A percentile compares a stretch with the other conserved stretches of the same genome.
These are phyloP conservation scores for Porites evermanni DNA, from an alignment of 92 coral and sea anemone genomes.

Conservation along the genomic window DNA sequence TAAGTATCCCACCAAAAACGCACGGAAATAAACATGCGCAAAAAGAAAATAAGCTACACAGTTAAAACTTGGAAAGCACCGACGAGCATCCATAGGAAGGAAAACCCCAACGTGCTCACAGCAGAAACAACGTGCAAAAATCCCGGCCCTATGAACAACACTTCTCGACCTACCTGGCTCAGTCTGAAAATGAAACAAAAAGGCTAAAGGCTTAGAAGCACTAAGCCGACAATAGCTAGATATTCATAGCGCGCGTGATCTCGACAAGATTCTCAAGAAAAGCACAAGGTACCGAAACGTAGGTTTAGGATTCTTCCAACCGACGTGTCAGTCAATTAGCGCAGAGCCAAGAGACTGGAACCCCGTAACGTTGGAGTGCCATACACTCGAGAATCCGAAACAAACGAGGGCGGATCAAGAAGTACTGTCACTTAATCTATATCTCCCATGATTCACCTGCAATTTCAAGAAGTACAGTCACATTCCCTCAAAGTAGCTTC, in stretches of 20 bases:
- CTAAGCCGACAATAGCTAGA: constrained; percentile 7
- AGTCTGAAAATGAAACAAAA: constrained; percentile 16
- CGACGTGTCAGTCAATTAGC: constrained; percentile 30
- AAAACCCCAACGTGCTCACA: background rate
- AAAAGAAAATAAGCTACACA: too few relatives aligned
- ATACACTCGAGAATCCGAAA: constrained; percentile 38
- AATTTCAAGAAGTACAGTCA: too few relatives aligned
- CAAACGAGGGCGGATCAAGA: background rate
- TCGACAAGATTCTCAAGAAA: constrained; percentile 28
- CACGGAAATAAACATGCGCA: too few relatives aligned
- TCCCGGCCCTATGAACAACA: background rate
- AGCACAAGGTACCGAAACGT: constrained; percentile 21
- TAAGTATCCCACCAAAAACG: too few relatives aligned
- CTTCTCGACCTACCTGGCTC: background rate
- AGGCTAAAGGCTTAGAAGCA: background rate
- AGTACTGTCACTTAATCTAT: too few relatives aligned
- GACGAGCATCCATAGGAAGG: background rate
- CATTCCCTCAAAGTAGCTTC: too few relatives aligned
- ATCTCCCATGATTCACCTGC: too few relatives aligned
- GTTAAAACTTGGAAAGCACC: too few relatives aligned
- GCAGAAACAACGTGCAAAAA: background rate
- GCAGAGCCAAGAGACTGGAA: constrained; percentile 31
- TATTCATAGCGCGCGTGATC: constrained; percentile 5
- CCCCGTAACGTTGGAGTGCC: constrained; percentile 41
- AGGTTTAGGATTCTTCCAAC: constrained; percentile 39